A percentile compares a stretch with the other conserved stretches of the same genome.
phyloP scores from a whole-genome alignment of 1,140 invertebrate genomes.

The Eumaeus atala region DNA sequence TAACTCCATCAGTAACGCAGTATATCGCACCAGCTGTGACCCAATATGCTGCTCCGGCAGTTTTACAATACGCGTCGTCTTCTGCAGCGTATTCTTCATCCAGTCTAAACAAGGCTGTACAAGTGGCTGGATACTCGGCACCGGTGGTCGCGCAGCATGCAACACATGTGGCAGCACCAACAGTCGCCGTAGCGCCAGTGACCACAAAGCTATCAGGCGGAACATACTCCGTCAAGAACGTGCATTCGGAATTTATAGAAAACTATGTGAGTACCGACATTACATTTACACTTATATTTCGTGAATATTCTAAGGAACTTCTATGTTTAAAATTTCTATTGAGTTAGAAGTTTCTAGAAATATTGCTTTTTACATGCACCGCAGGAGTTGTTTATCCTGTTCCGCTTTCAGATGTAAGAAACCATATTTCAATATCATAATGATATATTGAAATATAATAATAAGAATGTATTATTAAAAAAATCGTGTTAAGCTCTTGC shows the following conservation, averaged over 20 bases:
- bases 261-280: constrained; percentile 73
- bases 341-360: too few species aligned
- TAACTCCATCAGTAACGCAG: constrained; percentile 16
- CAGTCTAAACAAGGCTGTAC: constrained; percentile 16
- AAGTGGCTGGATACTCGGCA: constrained; percentile 18
- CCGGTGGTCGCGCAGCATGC: constrained; percentile 27
- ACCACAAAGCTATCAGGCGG: constrained; percentile 23
- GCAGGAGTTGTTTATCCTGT: too few species aligned
- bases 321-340: too few species aligned
- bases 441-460: too few species aligned
- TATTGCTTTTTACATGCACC: too few species aligned
- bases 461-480: too few species aligned
- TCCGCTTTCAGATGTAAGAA: too few species aligned
- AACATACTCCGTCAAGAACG: constrained; percentile 61
- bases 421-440: too few species aligned
- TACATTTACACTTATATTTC: too few species aligned
- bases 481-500: too few species aligned
- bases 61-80: constrained; percentile 29
- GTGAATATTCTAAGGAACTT: too few species aligned
- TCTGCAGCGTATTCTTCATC: neutral
- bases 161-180: constrained; percentile 30
- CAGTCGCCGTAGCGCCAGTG: constrained; percentile 30
- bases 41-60: constrained; percentile 32
- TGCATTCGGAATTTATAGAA: constrained; percentile 75
- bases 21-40: constrained; percentile 26